phyloP scores from a whole-genome alignment of 2,888 invertebrate genomes.

The Cerastoderma edule region DNA sequence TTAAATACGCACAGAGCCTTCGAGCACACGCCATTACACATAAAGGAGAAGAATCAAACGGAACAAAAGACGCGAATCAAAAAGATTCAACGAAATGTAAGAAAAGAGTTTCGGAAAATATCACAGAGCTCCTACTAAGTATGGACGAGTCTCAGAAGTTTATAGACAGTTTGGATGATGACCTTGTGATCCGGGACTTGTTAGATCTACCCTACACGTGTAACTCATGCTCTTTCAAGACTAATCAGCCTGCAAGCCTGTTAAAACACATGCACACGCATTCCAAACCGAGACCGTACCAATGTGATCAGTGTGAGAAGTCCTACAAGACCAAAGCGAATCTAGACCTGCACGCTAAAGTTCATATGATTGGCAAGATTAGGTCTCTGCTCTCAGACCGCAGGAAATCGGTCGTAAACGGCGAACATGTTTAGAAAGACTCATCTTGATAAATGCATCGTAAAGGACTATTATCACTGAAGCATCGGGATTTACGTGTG shows the following conservation, averaged over 20 bases:
- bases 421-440: background rate
- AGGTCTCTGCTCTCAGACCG: slow-evolving; percentile 21
- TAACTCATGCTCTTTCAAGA: slow-evolving; percentile 39
- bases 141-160: background rate
- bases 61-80: background rate
- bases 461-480: too few species aligned
- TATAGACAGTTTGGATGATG: background rate
- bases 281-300: slow-evolving; percentile 28
- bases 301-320: slow-evolving; percentile 33
- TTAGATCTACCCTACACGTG: slow-evolving; percentile 31
- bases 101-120: background rate
- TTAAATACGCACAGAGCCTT: slow-evolving; percentile 33
- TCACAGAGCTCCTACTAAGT: background rate
- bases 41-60: slow-evolving; percentile 22
- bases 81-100: slow-evolving; percentile 1
- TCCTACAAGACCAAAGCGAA: slow-evolving; percentile 36
- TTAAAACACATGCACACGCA: slow-evolving; percentile 45
- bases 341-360: slow-evolving; percentile 36
- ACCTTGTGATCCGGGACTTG: background rate
- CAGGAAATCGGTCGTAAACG: background rate
- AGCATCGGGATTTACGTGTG: background rate
- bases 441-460: too few species aligned
- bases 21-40: slow-evolving; percentile 46
- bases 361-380: slow-evolving; percentile 40
- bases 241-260: slow-evolving; percentile 34